A percentile compares a stretch with the other conserved stretches of the same genome.
Evolutionary conservation across 2,888 invertebrate species (phyloP).

Genomic region (Dryobotodes eremita): DNA sequence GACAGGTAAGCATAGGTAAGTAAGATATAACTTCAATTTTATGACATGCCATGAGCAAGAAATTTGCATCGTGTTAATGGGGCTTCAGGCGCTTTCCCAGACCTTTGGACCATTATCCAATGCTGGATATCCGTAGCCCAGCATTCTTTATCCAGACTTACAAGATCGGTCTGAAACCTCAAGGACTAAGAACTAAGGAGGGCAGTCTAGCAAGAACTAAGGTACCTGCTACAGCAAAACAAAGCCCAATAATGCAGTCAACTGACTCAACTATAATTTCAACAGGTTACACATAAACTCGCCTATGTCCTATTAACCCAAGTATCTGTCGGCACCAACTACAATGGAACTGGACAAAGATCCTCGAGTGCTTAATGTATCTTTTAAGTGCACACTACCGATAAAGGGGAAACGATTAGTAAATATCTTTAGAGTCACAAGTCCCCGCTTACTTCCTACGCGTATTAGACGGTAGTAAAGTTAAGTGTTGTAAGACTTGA

Average conservation of each 20-base stretch:
- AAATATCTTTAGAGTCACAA: constrained; percentile 40
- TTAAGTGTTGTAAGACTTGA: constrained; percentile 38
- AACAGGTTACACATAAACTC: neutral
- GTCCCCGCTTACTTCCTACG: constrained; percentile 53
- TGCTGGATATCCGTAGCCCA: neutral
- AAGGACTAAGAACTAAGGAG: neutral
- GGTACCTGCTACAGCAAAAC: neutral
- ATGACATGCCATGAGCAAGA: neutral
- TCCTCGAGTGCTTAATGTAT: constrained; percentile 50
- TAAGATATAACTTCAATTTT: no score
- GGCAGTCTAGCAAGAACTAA: neutral
- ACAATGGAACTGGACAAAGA: constrained; percentile 43
- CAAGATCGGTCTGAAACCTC: neutral
- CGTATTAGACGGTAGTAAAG: constrained; percentile 26
- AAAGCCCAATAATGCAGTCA: no score
- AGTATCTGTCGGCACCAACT: constrained; percentile 21
- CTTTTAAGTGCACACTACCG: constrained; percentile 53
- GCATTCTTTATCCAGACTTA: neutral
- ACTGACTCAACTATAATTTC: neutral
- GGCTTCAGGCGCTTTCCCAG: neutral
- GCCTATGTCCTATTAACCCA: constrained; percentile 19
- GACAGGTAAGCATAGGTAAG: no score
- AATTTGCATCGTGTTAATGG: neutral
- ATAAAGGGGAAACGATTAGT: constrained; percentile 24
- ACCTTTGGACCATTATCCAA: neutral